Percentiles rank a stretch among this genome's conserved stretches.
These are phyloP conservation scores for Caenorhabditis drosophilae DNA, from an alignment of 2,888 invertebrate genomes.

Conservation along the genomic window DNA sequence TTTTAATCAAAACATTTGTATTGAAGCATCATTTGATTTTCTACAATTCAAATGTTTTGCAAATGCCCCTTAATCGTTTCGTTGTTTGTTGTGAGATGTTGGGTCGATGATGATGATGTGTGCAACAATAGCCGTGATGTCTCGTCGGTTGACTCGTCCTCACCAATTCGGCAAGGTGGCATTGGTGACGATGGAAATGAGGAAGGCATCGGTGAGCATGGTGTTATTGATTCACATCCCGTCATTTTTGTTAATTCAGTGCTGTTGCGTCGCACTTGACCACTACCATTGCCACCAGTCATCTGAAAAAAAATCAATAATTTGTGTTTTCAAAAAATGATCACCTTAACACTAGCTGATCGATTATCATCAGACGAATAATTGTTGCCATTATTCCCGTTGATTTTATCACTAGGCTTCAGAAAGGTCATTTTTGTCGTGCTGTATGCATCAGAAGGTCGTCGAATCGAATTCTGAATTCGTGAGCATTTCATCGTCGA, in stretches of 20 bases:
- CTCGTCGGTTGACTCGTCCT: neutral
- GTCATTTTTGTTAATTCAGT: constrained; percentile 40
- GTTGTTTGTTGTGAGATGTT: too few relatives aligned
- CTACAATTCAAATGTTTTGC: too few relatives aligned
- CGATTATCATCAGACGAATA: constrained; percentile 27
- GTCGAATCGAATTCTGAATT: constrained; percentile 32
- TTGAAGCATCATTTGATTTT: too few relatives aligned
- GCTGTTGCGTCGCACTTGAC: constrained; percentile 34
- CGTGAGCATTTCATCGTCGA: constrained; percentile 37
- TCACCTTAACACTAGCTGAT: constrained; percentile 35
- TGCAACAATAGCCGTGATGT: neutral
- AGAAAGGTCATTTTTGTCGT: constrained; percentile 47
- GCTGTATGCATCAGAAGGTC: constrained; percentile 51
- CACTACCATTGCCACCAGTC: too few relatives aligned
- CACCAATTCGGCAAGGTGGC: constrained; percentile 6
- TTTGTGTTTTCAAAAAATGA: neutral
- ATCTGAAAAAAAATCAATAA: constrained; percentile 19
- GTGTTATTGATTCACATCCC: constrained; percentile 26
- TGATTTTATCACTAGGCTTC: constrained; percentile 21
- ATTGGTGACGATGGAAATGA: constrained; percentile 35
- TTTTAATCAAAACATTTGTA: too few relatives aligned
- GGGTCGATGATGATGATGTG: too few relatives aligned
- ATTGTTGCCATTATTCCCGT: constrained; percentile 14
- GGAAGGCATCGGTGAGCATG: constrained; percentile 27
- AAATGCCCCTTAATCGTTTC: too few relatives aligned